A percentile compares a stretch with the other conserved stretches of the same genome.
Evolutionary conservation across 2,113 vertebrate species (phyloP).

Genomic region (Cebidichthys violaceus): DNA sequence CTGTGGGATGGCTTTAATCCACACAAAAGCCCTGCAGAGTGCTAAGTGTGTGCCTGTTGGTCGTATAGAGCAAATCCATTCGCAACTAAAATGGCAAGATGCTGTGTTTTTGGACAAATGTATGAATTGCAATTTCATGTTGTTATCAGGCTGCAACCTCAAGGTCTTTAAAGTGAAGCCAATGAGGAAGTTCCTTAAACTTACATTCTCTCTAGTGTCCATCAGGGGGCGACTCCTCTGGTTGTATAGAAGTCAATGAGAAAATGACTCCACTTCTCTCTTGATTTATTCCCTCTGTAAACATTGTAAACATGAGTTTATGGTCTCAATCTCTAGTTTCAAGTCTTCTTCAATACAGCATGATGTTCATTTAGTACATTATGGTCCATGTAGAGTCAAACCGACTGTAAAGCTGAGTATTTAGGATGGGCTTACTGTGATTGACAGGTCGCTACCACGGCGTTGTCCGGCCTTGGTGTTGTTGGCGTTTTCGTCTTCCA

Average conservation of each 20-base stretch:
- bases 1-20: conserved; percentile 54
- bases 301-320: too few relatives aligned
- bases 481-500: too few relatives aligned
- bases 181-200: background rate
- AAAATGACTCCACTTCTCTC: background rate
- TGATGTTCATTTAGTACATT: too few relatives aligned
- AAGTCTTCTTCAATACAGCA: too few relatives aligned
- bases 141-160: background rate
- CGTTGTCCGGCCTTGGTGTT: too few relatives aligned
- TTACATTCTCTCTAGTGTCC: background rate
- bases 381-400: too few relatives aligned
- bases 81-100: background rate
- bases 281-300: too few relatives aligned
- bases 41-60: conserved; percentile 3
- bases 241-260: background rate
- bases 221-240: background rate
- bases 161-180: background rate
- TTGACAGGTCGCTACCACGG: too few relatives aligned
- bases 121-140: background rate
- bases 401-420: too few relatives aligned
- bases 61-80: background rate
- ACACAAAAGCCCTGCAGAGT: conserved; percentile 13
- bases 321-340: too few relatives aligned
- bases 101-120: background rate
- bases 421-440: background rate